phyloP scores from a whole-genome alignment of 2,888 invertebrate species.

The Agapostemon virescens region DNA sequence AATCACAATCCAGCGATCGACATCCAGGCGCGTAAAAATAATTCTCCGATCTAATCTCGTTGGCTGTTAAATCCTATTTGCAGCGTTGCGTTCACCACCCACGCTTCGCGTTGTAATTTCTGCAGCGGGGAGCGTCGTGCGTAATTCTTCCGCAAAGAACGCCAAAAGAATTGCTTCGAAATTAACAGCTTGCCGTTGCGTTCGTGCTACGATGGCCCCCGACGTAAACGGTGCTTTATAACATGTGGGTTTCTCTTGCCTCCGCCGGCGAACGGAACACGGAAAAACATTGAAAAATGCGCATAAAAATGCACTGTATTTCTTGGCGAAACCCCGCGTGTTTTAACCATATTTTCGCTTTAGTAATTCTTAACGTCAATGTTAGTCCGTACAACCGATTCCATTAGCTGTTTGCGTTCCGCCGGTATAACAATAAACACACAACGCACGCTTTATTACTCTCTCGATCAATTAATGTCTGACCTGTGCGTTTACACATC shows the following conservation, averaged over 20 bases:
- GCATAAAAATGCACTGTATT: not conserved
- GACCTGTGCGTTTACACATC: not conserved
- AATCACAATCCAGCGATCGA: not conserved
- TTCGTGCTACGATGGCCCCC: not conserved
- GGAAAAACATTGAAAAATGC: not conserved
- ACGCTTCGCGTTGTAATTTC: not conserved
- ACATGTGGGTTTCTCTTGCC: not conserved
- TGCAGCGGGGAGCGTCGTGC: constrained; percentile 4
- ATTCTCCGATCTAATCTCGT: not conserved
- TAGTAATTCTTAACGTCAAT: not conserved
- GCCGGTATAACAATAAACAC: not conserved
- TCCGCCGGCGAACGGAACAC: not conserved
- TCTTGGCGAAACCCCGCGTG: not conserved
- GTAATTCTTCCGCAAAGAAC: not conserved
- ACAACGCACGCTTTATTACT: not conserved
- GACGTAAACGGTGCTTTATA: not conserved
- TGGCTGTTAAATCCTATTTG: not conserved
- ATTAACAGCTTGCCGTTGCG: constrained; percentile 3
- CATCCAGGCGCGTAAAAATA: not conserved
- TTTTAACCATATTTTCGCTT: not conserved
- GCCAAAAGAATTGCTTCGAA: constrained; percentile 5
- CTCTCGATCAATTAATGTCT: constrained; percentile 1
- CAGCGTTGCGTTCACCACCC: not conserved
- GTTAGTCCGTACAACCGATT: not conserved
- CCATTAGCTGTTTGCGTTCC: not conserved